These are phyloP conservation scores for Phyllotreta cruciferae DNA, from an alignment of 2,888 invertebrate genomes.

Conservation along the genomic window DNA sequence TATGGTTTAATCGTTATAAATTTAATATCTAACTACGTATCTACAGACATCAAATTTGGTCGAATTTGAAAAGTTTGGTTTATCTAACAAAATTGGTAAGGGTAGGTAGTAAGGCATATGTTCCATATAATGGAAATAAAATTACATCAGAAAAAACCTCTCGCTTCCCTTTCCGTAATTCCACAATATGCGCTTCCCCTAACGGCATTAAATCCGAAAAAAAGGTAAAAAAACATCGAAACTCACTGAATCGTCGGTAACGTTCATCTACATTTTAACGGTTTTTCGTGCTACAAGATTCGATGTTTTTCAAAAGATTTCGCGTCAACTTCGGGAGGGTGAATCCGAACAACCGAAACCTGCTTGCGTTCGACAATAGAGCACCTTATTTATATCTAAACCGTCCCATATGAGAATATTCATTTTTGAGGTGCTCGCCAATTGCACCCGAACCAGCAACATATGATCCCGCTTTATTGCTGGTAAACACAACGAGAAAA, in stretches of 20 bases:
- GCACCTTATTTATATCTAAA: slow-evolving; percentile 50
- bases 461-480: neutral
- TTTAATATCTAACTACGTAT: too few species aligned
- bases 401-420: slow-evolving; percentile 49
- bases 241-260: slow-evolving; percentile 40
- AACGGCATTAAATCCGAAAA: slow-evolving; percentile 34
- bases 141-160: slow-evolving; percentile 14
- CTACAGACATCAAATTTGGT: too few species aligned
- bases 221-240: slow-evolving; percentile 30
- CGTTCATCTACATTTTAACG: slow-evolving; percentile 45
- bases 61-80: too few species aligned
- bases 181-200: slow-evolving; percentile 25
- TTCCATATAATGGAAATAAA: slow-evolving; percentile 21
- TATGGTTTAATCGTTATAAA: too few species aligned
- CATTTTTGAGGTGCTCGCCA: slow-evolving; percentile 44
- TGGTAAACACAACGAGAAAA: neutral
- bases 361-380: slow-evolving; percentile 42
- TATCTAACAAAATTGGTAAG: too few species aligned
- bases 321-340: slow-evolving; percentile 40
- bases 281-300: slow-evolving; percentile 40
- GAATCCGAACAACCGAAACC: slow-evolving; percentile 41
- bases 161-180: slow-evolving; percentile 21
- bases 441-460: neutral
- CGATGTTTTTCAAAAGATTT: slow-evolving; percentile 41
- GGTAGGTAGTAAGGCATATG: too few species aligned